phyloP scores from a whole-genome alignment of 2,797 vertebrate genomes.

The Coluber constrictor region DNA sequence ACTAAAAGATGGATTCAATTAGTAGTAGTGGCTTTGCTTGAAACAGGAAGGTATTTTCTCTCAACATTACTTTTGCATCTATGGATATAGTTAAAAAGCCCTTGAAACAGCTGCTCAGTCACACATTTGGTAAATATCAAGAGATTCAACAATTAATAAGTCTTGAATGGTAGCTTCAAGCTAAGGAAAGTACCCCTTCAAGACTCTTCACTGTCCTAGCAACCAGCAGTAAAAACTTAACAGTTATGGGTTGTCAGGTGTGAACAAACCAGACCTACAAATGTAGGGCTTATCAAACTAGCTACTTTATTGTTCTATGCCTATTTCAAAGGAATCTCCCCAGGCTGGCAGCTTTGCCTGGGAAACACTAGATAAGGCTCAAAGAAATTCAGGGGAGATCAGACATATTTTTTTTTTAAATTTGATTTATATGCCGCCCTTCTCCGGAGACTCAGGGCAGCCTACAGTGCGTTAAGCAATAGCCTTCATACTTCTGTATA shows the following conservation, averaged over 20 bases:
- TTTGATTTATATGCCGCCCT: no score
- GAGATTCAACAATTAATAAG: neutral
- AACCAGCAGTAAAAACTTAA: neutral
- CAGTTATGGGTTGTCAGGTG: neutral
- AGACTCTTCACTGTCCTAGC: neutral
- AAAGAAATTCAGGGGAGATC: neutral
- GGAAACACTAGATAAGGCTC: neutral
- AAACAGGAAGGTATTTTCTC: neutral
- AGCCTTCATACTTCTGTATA: no score
- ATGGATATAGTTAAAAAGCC: neutral
- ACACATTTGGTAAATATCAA: neutral
- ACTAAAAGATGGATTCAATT: neutral
- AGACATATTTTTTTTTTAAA: neutral
- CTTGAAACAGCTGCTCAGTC: neutral
- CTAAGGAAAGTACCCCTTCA: neutral
- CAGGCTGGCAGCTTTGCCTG: neutral
- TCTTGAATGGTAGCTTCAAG: neutral
- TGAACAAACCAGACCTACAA: neutral
- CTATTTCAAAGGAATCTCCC: neutral
- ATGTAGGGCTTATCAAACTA: neutral
- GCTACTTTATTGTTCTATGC: neutral
- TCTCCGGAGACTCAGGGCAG: no score
- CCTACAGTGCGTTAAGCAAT: no score
- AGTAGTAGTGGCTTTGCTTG: neutral
- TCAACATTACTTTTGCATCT: neutral